These are phyloP conservation scores for Theocolax elegans DNA, from an alignment of 1,140 invertebrate species.

Conservation along the genomic window DNA sequence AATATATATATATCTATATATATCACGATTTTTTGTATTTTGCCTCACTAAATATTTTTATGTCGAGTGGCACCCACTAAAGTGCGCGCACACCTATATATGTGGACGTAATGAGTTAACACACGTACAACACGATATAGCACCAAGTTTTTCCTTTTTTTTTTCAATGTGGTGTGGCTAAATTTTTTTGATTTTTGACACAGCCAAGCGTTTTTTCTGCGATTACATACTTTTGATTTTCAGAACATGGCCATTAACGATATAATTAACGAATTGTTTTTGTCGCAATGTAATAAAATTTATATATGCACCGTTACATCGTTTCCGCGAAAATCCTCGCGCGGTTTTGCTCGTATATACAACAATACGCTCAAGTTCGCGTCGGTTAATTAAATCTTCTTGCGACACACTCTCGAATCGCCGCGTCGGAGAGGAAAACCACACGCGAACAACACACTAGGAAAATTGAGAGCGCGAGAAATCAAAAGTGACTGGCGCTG, in stretches of 20 bases:
- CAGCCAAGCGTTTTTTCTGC: slow-evolving; percentile 10
- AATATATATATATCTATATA: too few species aligned
- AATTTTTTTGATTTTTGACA: slow-evolving; percentile 56
- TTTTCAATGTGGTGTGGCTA: slow-evolving; percentile 67
- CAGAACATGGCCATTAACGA: too few species aligned
- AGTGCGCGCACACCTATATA: slow-evolving; percentile 50
- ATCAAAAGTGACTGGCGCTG: slow-evolving; percentile 18
- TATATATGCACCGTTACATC: too few species aligned
- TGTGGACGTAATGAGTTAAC: slow-evolving; percentile 38
- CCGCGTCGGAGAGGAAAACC: slow-evolving; percentile 9
- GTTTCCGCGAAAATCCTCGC: not conserved
- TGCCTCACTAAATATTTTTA: slow-evolving; percentile 60
- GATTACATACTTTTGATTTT: too few species aligned
- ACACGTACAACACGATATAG: slow-evolving; percentile 56
- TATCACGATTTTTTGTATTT: slow-evolving; percentile 64
- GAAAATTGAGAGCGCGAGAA: slow-evolving; percentile 29
- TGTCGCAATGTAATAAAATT: too few species aligned
- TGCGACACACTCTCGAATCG: not conserved
- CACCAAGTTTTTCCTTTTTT: slow-evolving; percentile 53
- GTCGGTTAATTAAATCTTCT: not conserved
- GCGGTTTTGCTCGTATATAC: too few species aligned
- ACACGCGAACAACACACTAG: not conserved
- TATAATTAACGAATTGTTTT: too few species aligned
- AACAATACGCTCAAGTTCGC: not conserved
- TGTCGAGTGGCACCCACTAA: slow-evolving; percentile 65